phyloP scores from a whole-genome alignment of 2,797 vertebrate species.

The Leptoclinus maculatus region DNA sequence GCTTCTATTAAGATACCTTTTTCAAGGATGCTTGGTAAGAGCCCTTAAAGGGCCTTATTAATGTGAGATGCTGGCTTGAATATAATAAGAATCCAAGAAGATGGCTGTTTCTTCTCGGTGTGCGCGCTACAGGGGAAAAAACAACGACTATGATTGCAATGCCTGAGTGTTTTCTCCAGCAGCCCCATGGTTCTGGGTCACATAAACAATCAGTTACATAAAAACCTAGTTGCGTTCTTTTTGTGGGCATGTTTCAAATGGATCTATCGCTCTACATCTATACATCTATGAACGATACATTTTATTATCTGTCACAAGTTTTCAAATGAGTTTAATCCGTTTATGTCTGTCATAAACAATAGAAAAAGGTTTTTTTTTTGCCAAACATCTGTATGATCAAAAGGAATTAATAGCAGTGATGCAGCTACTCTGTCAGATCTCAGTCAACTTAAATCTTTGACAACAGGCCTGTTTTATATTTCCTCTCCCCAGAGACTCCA shows the following conservation, averaged over 20 bases:
- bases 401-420: slow-evolving; percentile 27
- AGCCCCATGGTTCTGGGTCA: slow-evolving; percentile 66
- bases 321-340: not conserved
- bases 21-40: slow-evolving; percentile 27
- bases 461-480: slow-evolving; percentile 59
- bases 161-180: slow-evolving; percentile 54
- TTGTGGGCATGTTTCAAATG: slow-evolving; percentile 37
- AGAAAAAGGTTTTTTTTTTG: not conserved
- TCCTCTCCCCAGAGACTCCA: slow-evolving; percentile 90
- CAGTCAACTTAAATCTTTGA: slow-evolving; percentile 59
- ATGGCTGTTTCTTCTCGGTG: slow-evolving; percentile 37
- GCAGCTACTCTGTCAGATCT: slow-evolving; percentile 18
- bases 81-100: slow-evolving; percentile 40
- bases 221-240: slow-evolving; percentile 58
- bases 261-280: not conserved
- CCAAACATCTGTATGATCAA: slow-evolving; percentile 20
- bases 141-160: slow-evolving; percentile 33
- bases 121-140: slow-evolving; percentile 27
- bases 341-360: not conserved
- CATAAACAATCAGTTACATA: slow-evolving; percentile 66
- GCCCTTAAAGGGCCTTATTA: slow-evolving; percentile 42
- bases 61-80: slow-evolving; percentile 39
- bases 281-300: not conserved
- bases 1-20: slow-evolving; percentile 14
- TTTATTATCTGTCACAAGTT: not conserved